Evolutionary conservation across 2,113 vertebrate species (phyloP).

Genomic region (Strix aluco): DNA sequence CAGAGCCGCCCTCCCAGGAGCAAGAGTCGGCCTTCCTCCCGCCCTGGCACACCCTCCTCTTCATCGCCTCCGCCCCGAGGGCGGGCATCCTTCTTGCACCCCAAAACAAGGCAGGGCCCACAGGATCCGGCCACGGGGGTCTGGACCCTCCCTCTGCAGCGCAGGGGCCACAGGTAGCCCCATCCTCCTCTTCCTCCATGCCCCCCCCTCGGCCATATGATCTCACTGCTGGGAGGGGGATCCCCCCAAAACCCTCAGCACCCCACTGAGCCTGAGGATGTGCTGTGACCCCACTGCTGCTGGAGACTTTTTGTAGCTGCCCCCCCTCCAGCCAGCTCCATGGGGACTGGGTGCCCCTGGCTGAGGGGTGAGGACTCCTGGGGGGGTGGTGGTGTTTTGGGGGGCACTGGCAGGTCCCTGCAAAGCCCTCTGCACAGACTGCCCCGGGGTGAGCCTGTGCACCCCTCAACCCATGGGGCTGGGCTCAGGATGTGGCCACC

Average conservation of each 20-base stretch:
- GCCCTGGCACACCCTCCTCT: background rate
- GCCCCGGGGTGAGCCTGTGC: rapidly evolving
- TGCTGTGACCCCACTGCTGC: rapidly evolving
- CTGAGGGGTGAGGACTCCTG: background rate
- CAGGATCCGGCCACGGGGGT: rapidly evolving
- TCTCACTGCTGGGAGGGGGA: background rate
- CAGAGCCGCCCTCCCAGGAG: background rate
- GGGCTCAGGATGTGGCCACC: background rate
- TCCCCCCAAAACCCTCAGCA: background rate
- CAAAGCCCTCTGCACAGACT: background rate
- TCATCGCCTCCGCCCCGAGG: background rate
- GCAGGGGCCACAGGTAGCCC: background rate
- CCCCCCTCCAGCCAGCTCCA: rapidly evolving
- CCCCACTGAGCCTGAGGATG: rapidly evolving
- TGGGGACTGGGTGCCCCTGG: no score
- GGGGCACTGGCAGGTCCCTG: background rate
- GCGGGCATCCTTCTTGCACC: background rate
- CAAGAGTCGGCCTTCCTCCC: background rate
- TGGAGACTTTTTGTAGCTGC: background rate
- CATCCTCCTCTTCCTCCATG: background rate
- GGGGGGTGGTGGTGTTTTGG: rapidly evolving
- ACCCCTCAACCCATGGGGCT: background rate
- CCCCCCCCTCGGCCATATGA: rapidly evolving
- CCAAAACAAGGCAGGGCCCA: background rate
- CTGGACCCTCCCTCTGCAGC: background rate